phyloP scores from a whole-genome alignment of 2,113 vertebrate genomes.

The Chelonoidis abingdonii region DNA sequence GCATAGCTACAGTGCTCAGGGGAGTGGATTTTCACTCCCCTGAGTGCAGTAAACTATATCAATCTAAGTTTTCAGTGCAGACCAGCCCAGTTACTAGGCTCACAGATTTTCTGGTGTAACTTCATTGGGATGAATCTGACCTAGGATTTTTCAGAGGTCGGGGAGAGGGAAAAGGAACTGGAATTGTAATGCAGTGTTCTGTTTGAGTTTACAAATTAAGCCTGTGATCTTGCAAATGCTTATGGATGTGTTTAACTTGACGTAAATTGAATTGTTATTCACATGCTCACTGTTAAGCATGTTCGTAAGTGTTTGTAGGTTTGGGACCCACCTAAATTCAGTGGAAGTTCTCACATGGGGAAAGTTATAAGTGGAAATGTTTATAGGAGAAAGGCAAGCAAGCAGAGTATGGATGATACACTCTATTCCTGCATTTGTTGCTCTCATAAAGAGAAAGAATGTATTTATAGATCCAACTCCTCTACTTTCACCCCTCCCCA shows the following conservation, averaged over 20 bases:
- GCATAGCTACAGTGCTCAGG: background rate
- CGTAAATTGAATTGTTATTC: no score
- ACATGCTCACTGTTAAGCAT: background rate
- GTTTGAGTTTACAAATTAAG: background rate
- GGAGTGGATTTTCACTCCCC: background rate
- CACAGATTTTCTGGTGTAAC: background rate
- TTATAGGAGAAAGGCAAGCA: background rate
- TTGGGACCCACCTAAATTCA: background rate
- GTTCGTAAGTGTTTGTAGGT: no score
- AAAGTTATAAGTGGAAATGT: background rate
- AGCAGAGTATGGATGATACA: background rate
- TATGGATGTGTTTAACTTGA: background rate
- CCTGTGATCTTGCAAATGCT: background rate
- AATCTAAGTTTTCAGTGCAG: background rate
- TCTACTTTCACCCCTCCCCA: background rate
- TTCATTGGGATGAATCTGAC: background rate
- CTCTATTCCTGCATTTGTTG: conserved; percentile 2
- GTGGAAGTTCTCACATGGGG: background rate
- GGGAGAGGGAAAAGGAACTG: background rate
- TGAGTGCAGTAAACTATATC: background rate
- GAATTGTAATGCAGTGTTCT: background rate
- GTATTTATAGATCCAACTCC: conserved; percentile 59
- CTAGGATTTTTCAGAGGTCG: background rate
- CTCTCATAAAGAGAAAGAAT: conserved; percentile 29
- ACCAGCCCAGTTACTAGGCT: background rate